Base-by-base conservation (phyloP, 2,113 vertebrate genomes). In the Athene noctua region DNA sequence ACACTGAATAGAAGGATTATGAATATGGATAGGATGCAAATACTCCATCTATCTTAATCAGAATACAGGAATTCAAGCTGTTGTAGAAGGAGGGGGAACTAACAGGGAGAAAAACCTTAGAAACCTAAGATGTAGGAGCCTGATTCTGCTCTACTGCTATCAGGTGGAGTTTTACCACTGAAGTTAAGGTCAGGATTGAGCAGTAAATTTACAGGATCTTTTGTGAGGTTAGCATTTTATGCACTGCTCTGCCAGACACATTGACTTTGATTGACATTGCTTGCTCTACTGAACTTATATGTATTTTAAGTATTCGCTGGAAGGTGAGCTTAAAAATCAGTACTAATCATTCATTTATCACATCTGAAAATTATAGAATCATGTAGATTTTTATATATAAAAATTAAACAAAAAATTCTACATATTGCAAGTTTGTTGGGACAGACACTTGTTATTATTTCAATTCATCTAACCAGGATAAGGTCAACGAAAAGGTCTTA, bases 11-110 rank as follows among this genome's bases (percentile, higher is more conserved):
- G 90, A 86, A 98, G 83, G 96, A 98, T 98, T 98, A 98, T 98
- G 98, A 98, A 98, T 98, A 98, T 98, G 98, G 97, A 98, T 98
- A 98, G 97, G 96, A 98, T 98, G 98, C 98, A 98, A 98, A 98
- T 98, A 98, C 96, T 98, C 97, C 97, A 98, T 98, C 98, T 98
- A 97, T 98, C 98, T 98, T 98, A 97, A 98, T 98, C 98, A 98
- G 97, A 98, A 98, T 97, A 97, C 97, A 98, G 96, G 96, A 98
- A 97, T 98, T 98, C 97, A 98, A 98, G 96, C 97, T 98, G 97
- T 97, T 97, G 97, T 92, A 72, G 47, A 44, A 96, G 86, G 87
- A 51, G 71, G 61, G 95, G 97, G 81, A 97, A 94, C 30, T 20
- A 79, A 88, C 34, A 80, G 83, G n/a, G 58, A 52, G 20, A 55